Evolutionary conservation across 2,888 invertebrate species (phyloP), one percentile per base, ranked within the genome.

Genomic region (Kuschelorhynchus macadamiae): DNA sequence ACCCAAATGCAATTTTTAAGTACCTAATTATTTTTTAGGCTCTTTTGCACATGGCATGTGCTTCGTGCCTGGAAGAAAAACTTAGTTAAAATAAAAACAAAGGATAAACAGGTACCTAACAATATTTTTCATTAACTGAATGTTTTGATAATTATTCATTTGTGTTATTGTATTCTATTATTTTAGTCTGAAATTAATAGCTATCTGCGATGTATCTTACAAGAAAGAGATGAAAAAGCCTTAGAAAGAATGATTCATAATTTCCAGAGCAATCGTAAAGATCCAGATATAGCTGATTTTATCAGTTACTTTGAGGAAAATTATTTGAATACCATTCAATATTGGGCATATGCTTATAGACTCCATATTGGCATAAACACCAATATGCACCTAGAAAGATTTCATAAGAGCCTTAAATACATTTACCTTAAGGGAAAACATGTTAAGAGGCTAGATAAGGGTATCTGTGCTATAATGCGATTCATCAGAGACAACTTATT

Each of bases 351-450:
- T 49, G 76, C 76, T 47, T 69, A 69, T 41, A 33, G 75, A 16
- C 32, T 67, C 11, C 44, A 74, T 32, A 44, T 65, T 39, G 76
- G 74, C 2, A 49, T 77, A 5, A 77, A 77, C 41, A 74, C 74
- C 9, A 76, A 77, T 52, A 76, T 74, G 73, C 66, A 74, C 49
- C 20, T 77, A 9, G 78, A 76, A 66, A 49, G 68, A 9, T 72
- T 77, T 72, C 76, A 76, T 59, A 60, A 64, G 32, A 66, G 63
- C 0, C 33, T 78, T n/a, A 76, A 77, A 59, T 70, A 70, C 67
- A 72, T 62, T 41, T 76, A 75, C 57, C 52, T 76, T 11, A 64
- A 71, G 16, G 74, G 75, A n/a, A 76, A 75, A 42, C 67, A 59
- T 7, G 46, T 36, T 7, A 74, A 75, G 63, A 53, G 74, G n/a